A percentile compares a stretch with the other conserved stretches of the same genome.
Evolutionary conservation across 2,113 vertebrate genomes (phyloP).

Genomic region (Silurus meridionalis): DNA sequence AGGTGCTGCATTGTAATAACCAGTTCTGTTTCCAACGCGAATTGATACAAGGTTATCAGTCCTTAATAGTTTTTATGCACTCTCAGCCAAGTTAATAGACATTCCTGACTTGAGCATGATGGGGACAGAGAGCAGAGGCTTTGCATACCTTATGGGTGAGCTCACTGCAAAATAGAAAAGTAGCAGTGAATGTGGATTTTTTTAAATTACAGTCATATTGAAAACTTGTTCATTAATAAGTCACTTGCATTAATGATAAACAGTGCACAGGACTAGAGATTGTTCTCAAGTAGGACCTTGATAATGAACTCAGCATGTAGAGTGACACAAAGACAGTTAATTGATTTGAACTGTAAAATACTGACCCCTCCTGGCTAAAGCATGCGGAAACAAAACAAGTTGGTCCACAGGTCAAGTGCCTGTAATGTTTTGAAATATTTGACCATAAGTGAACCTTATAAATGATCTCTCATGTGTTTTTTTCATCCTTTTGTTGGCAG

Average conservation of each 20-base stretch:
- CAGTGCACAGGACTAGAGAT: not conserved
- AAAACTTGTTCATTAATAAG: not conserved
- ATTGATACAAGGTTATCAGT: conserved; percentile 31
- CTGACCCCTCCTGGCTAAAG: conserved; percentile 70
- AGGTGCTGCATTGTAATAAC: not conserved
- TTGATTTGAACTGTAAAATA: conserved; percentile 54
- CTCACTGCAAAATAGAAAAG: conserved; percentile 49
- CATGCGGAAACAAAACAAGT: conserved; percentile 13
- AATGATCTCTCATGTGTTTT: not conserved
- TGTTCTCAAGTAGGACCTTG: not conserved
- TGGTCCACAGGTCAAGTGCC: conserved; percentile 27
- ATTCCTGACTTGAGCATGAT: conserved; percentile 31
- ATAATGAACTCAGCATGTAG: not conserved
- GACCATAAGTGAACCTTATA: not conserved
- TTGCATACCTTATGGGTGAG: conserved; percentile 59
- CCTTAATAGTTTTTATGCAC: conserved; percentile 2
- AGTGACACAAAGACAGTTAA: conserved; percentile 38
- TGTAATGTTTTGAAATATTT: not conserved
- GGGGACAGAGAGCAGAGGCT: conserved; percentile 43
- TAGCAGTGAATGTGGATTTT: not conserved
- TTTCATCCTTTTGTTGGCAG: conserved; percentile 63
- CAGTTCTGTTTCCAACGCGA: not conserved
- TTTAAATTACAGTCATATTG: not conserved
- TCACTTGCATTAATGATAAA: conserved; percentile 14
- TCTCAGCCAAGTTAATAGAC: conserved; percentile 19